phyloP scores from a whole-genome alignment of 2,113 vertebrate species.

The Verasper variegatus region DNA sequence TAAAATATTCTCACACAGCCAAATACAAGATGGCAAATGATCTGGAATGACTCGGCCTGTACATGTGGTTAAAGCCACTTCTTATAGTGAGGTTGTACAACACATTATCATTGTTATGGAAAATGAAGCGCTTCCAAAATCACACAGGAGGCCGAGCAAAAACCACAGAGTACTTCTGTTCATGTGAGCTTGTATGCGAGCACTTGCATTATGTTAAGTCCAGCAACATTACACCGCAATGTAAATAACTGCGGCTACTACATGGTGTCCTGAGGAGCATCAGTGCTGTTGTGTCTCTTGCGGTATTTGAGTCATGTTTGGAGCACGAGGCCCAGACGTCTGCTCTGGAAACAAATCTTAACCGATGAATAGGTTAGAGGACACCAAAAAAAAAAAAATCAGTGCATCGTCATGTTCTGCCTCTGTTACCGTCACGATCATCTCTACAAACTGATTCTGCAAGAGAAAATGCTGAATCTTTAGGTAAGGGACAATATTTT shows the following conservation, averaged over 20 bases:
- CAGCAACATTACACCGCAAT: conserved; percentile 46
- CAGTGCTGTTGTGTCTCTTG: conserved; percentile 45
- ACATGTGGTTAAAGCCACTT: conserved; percentile 28
- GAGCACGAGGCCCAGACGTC: conserved; percentile 66
- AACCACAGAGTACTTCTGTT: conserved; percentile 6
- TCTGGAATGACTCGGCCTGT: conserved; percentile 10
- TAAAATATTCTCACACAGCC: conserved; percentile 15
- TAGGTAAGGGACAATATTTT: background rate
- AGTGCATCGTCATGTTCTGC: conserved; percentile 19
- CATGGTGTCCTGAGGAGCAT: conserved; percentile 30
- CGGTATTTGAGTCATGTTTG: conserved; percentile 53
- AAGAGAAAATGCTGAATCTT: background rate
- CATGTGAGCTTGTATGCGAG: background rate
- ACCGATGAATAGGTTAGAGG: conserved; percentile 60
- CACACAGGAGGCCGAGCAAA: conserved; percentile 18
- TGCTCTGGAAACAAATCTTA: conserved; percentile 60
- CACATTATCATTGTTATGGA: conserved; percentile 39
- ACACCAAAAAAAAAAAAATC: conserved; percentile 49
- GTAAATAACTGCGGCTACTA: conserved; percentile 53
- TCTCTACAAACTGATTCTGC: background rate
- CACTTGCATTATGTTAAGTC: conserved; percentile 27
- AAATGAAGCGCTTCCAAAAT: conserved; percentile 36
- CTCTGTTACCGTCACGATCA: background rate
- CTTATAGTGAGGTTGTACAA: conserved; percentile 22
- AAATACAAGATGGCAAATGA: conserved; percentile 26